These are phyloP conservation scores for Gymnocephalus cernua DNA, from an alignment of 2,113 vertebrate genomes.

Conservation along the genomic window DNA sequence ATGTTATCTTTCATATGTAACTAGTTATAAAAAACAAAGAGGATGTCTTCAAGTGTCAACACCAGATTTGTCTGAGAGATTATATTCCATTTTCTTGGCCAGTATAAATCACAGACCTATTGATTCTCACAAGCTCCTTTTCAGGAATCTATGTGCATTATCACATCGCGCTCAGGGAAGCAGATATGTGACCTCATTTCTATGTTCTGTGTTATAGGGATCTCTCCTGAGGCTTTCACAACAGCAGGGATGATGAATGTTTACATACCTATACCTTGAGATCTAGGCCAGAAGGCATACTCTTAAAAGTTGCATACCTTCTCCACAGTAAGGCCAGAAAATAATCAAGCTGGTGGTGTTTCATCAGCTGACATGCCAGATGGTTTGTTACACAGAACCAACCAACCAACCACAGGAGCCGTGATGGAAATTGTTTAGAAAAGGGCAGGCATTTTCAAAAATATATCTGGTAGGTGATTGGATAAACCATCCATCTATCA, in stretches of 20 bases:
- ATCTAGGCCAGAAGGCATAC: slow-evolving; percentile 38
- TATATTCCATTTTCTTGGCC: slow-evolving; percentile 41
- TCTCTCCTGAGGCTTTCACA: slow-evolving; percentile 53
- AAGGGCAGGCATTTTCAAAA: too few relatives aligned
- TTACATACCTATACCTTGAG: slow-evolving; percentile 45
- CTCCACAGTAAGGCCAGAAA: background rate
- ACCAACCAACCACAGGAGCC: too few relatives aligned
- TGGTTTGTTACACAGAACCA: too few relatives aligned
- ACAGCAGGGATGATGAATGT: slow-evolving; percentile 54
- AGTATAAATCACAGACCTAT: slow-evolving; percentile 44
- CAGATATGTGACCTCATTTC: slow-evolving; percentile 71
- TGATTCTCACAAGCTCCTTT: slow-evolving; percentile 57
- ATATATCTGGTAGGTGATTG: too few relatives aligned
- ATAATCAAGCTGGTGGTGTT: slow-evolving; percentile 3
- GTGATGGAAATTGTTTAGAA: too few relatives aligned
- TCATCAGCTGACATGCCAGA: background rate
- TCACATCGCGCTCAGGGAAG: slow-evolving; percentile 59
- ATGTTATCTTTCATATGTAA: slow-evolving; percentile 28
- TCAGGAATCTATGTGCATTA: slow-evolving; percentile 50
- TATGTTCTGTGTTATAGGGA: slow-evolving; percentile 44
- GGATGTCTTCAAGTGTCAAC: slow-evolving; percentile 12
- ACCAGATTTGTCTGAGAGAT: slow-evolving; percentile 25
- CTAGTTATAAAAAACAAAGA: slow-evolving; percentile 44
- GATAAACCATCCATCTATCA: too few relatives aligned
- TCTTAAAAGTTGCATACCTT: background rate